Evolutionary conservation across 2,113 vertebrate species (phyloP), one percentile per base, ranked within the genome.

Genomic region (Sorex araneus): DNA sequence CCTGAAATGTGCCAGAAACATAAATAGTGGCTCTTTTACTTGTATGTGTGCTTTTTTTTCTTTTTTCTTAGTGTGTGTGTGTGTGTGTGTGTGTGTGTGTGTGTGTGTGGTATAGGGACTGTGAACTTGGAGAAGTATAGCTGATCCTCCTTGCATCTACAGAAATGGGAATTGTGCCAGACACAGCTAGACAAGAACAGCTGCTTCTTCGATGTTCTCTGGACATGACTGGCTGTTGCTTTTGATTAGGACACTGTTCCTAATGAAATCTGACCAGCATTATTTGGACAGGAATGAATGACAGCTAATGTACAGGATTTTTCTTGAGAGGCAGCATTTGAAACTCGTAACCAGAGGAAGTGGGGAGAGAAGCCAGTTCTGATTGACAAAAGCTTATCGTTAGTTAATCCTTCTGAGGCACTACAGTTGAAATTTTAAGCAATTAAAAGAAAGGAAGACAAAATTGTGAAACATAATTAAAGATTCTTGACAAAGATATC

Each of bases 201-300:
- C 90, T 97, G 92, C 83, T 45, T 0, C 74, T 86, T 92, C 12
- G 0, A 6, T 86, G 89, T 95, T 97, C 82, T 43, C 0, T 36
- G 87, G 95, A 32, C 50, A 2, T 43, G 95, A 93, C 19, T 43
- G 95, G 83, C 89, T 34, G 0, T 96, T 93, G 90, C 89, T 94
- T 97, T 96, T 97, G 97, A 97, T 98, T 96, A 84, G 0, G 1
- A 89, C 0, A 36, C 71, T 91, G 40, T 89, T 96, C 69, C 11
- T 95, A 84, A 95, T 95, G 92, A 94, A 92, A 94, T 79, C 66
- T 90, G 4, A 2, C 57, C 94, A 3, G 82, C 84, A 43, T 88
- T 71, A 71, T 36, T 82, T 71, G 80, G 82, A 90, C 92, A 81
- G 70, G 0, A 1, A 34, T 86, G 91, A 81, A 43, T 90, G 69